A percentile compares a stretch with the other conserved stretches of the same genome.
Evolutionary conservation across 2,888 invertebrate species (phyloP).

Genomic region (Mechanitis messenoides): DNA sequence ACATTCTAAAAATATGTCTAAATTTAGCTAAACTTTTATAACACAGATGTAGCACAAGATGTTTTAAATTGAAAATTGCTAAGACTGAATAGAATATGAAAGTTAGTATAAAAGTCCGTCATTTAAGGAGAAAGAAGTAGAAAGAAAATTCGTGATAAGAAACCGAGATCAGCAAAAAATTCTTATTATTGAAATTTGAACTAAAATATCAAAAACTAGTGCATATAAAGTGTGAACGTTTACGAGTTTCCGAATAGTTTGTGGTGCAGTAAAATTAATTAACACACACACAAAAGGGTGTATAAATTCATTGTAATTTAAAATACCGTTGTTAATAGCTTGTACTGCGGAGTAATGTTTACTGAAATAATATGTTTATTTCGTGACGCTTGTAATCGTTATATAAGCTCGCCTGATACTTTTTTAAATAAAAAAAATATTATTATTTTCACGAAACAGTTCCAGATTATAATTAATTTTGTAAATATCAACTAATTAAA

Average conservation of each 20-base stretch:
- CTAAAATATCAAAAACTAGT: too few relatives aligned
- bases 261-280: constrained; percentile 11
- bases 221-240: neutral
- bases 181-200: too few relatives aligned
- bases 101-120: too few relatives aligned
- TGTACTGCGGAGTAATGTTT: constrained; percentile 9
- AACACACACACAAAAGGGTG: constrained; percentile 13
- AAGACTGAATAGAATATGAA: too few relatives aligned
- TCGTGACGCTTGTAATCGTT: constrained; percentile 8
- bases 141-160: too few relatives aligned
- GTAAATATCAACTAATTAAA: neutral
- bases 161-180: too few relatives aligned
- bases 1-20: too few relatives aligned
- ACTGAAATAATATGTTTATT: constrained; percentile 1
- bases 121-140: too few relatives aligned
- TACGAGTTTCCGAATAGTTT: neutral
- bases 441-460: neutral
- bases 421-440: neutral
- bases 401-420: constrained; percentile 4
- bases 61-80: too few relatives aligned
- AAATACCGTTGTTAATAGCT: constrained; percentile 15
- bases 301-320: constrained; percentile 19
- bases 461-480: neutral
- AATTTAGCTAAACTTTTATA: too few relatives aligned
- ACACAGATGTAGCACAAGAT: too few relatives aligned